Evolutionary conservation across 2,797 vertebrate species (phyloP), one percentile per base, ranked within the genome.

Genomic region (Characodon lateralis): DNA sequence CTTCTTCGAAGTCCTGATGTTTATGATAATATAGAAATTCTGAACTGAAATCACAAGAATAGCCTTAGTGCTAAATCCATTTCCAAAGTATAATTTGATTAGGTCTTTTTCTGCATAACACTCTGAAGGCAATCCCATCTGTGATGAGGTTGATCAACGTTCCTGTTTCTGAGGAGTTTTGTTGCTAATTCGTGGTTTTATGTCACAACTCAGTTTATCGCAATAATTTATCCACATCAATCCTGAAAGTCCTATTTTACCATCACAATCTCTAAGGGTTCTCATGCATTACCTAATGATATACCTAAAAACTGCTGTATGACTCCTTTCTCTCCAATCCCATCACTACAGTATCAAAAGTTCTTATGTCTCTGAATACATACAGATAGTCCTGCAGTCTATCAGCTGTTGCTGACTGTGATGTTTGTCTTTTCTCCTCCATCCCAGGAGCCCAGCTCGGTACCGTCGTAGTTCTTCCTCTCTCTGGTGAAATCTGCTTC

Each of bases 401-500:
- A 14, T 8, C 58, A 69, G 66, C 66, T 6, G 5, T 14, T 5
- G 10, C 43, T 8, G 41, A n/a, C 65, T 76, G n/a, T 39, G 5
- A 55, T 59, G 77, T 69, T 51, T 85, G 43, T 80, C 1, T 69
- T 51, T 50, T 68, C 22, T 80, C 46, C 39, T 22, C 58, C 22
- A 4, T 63, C 88, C 16, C 8, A 99, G 98, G 98, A 92, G 96
- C 97, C 50, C 97, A 98, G 88, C 89, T 99, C 83, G 98, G 98
- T 78, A 99, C 98, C 2, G 98, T 99, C 46, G 92, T 99, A 2
- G 94, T 97, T 73, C 96, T 99, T 69, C 98, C 98, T 35, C 85
- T 99, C 1, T 98, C 97, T 81, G 98, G 97, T 63, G 91, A 98
- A 91, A 98, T 99, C 91, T 98, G 97, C 90, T 99, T 96, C 94